Base-by-base conservation (phyloP, 2,888 invertebrate genomes). In the Caenorhabditis sulstoni region DNA sequence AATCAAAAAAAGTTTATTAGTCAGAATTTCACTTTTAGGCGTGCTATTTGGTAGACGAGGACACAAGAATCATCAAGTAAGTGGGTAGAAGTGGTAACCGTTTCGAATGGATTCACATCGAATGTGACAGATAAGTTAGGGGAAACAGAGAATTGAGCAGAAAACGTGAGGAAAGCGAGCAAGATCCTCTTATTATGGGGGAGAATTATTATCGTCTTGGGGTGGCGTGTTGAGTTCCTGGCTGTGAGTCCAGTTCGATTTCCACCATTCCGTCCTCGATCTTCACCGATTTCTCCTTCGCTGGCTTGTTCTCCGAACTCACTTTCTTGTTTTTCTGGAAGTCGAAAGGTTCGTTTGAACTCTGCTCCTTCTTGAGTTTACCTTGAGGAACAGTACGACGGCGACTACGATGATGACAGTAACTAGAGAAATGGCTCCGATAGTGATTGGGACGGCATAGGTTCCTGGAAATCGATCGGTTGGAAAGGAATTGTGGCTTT, bases 261-360 rank as follows among this genome's bases (percentile, higher is more conserved):
- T 86, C 86, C n/a, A 82, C 86, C 86, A 86, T 86, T 55, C 84
- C 86, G 47, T 86, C 86, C 29, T 82, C 82, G 8, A 81, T 49
- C 39, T 79, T 82, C 39, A 41, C 77, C 29, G 66, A 45, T 45
- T 79, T 82, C 45, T 70, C 52, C 11, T 70, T 67, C 23, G 29
- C 16, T 29, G 39, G 39, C 44, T 22, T 65, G n/a, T 67, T 78
- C 52, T 52, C 53, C 20, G 70, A 29, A 22, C 53, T 66, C 12
- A 66, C 66, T 53, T 65, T 61, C 22, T 52, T 47, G 57, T 78
- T 78, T 47, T 76, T 77, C 75, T 81, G 70, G 5, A 75, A 67
- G 11, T 14, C 3, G 29, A 35, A 4, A n/a, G n/a, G n/a, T n/a
- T n/a, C n/a, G n/a, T n/a, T n/a, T n/a, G n/a, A n/a, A n/a, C n/a